A percentile compares a stretch with the other conserved stretches of the same genome.
These are phyloP conservation scores for Zaprionus bogoriensis DNA, from an alignment of 2,888 invertebrate genomes.

Conservation along the genomic window DNA sequence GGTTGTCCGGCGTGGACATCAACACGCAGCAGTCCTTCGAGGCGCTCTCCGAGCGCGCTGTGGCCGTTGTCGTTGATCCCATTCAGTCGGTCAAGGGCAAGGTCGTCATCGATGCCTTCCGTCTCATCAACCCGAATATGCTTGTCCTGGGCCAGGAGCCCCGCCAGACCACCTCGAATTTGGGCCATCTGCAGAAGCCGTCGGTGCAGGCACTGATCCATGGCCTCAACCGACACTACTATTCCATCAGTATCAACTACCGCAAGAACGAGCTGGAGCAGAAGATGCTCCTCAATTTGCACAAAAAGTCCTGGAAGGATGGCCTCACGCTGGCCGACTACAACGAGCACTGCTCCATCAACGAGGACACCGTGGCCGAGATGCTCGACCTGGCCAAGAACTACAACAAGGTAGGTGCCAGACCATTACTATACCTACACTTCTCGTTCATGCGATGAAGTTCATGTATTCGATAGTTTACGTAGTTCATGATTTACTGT, in stretches of 20 bases:
- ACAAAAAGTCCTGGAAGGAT: slow-evolving; percentile 99
- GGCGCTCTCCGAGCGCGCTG: slow-evolving; percentile 98
- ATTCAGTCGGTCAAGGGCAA: slow-evolving; percentile 99
- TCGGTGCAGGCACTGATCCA: slow-evolving; percentile 99
- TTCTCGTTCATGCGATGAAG: neutral
- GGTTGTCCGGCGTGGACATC: slow-evolving; percentile 99
- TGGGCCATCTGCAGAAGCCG: slow-evolving; percentile 99
- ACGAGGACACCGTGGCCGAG: slow-evolving; percentile 96
- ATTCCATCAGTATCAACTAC: slow-evolving; percentile 99
- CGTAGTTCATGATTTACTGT: neutral
- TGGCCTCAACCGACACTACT: slow-evolving; percentile 98
- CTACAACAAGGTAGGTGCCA: slow-evolving; percentile 90
- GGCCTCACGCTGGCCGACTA: slow-evolving; percentile 95
- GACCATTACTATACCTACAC: neutral
- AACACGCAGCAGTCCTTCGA: slow-evolving; percentile 99
- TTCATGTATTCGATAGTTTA: neutral
- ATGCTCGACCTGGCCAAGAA: slow-evolving; percentile 99
- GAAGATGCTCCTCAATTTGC: slow-evolving; percentile 98
- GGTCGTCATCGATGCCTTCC: slow-evolving; percentile 99
- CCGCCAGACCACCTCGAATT: slow-evolving; percentile 98
- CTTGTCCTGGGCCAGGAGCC: slow-evolving; percentile 99
- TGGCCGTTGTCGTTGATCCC: slow-evolving; percentile 99
- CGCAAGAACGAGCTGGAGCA: slow-evolving; percentile 99
- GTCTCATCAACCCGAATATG: slow-evolving; percentile 99
- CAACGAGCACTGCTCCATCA: slow-evolving; percentile 95